Percentiles rank a stretch among this genome's conserved stretches.
Evolutionary conservation across 2,888 invertebrate species (phyloP).

Genomic region (Craniophora ligustri): DNA sequence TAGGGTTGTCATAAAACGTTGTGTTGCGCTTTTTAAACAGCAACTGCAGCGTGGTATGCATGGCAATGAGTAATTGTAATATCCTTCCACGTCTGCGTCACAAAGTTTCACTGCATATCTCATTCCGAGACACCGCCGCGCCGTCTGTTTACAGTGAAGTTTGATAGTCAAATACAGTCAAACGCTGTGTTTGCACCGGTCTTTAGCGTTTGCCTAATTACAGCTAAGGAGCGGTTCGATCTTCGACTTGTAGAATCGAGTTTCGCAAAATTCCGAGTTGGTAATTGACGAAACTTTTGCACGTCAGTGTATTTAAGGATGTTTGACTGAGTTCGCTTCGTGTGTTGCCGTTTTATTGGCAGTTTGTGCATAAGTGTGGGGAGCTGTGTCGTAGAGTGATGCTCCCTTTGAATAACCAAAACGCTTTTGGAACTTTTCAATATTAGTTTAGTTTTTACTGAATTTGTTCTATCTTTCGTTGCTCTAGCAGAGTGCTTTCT

Average conservation of each 20-base stretch:
- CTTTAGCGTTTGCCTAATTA: slow-evolving; percentile 57
- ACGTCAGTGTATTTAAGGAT: slow-evolving; percentile 58
- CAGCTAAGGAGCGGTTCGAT: slow-evolving; percentile 57
- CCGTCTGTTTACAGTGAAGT: slow-evolving; percentile 6
- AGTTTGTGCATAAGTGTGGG: slow-evolving; percentile 42
- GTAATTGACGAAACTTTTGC: slow-evolving; percentile 60
- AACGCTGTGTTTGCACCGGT: slow-evolving; percentile 28
- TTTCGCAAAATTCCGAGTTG: slow-evolving; percentile 56
- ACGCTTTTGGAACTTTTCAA: background rate
- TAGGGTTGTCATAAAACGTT: background rate
- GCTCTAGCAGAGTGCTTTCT: too few species aligned
- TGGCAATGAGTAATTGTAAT: slow-evolving; percentile 39
- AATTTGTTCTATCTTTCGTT: too few species aligned
- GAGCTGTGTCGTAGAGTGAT: slow-evolving; percentile 15
- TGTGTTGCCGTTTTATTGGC: slow-evolving; percentile 42
- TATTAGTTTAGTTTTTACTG: background rate
- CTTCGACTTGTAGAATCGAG: slow-evolving; percentile 60
- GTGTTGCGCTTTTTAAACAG: background rate
- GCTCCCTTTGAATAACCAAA: background rate
- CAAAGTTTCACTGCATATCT: slow-evolving; percentile 27
- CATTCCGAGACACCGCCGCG: background rate
- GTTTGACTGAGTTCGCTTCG: slow-evolving; percentile 43
- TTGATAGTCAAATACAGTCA: slow-evolving; percentile 35
- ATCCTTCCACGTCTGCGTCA: slow-evolving; percentile 13
- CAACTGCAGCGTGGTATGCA: slow-evolving; percentile 10